phyloP scores from a whole-genome alignment of 2,113 vertebrate genomes.

The Chaetura pelagica region DNA sequence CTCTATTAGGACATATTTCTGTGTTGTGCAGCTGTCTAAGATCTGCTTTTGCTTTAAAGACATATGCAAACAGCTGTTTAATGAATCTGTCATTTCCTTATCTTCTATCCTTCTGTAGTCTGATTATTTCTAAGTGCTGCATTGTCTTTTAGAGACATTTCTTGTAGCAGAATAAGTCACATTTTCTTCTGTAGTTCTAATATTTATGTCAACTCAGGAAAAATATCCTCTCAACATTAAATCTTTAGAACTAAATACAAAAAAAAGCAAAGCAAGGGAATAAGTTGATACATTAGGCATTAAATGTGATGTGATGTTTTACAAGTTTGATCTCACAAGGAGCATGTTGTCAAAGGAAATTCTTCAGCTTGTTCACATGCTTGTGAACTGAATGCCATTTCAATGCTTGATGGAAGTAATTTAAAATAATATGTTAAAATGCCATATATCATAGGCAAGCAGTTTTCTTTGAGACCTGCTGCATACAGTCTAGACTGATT shows the following conservation, averaged over 20 bases:
- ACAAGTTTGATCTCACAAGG: slow-evolving; percentile 66
- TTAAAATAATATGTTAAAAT: slow-evolving; percentile 65
- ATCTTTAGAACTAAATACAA: slow-evolving; percentile 26
- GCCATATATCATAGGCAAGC: slow-evolving; percentile 31
- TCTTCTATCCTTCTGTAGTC: background rate
- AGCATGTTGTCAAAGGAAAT: slow-evolving; percentile 65
- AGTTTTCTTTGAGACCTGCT: slow-evolving; percentile 51
- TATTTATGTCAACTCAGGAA: slow-evolving; percentile 60
- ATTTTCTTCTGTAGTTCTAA: slow-evolving; percentile 50
- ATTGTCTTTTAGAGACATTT: slow-evolving; percentile 31
- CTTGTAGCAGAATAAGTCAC: slow-evolving; percentile 30
- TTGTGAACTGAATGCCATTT: slow-evolving; percentile 53
- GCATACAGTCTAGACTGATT: slow-evolving; percentile 46
- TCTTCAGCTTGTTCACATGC: slow-evolving; percentile 54
- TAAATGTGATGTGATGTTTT: slow-evolving; percentile 65
- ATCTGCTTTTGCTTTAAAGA: slow-evolving; percentile 39
- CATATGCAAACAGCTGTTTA: slow-evolving; percentile 62
- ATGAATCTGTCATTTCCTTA: slow-evolving; percentile 57
- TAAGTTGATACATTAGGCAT: slow-evolving; percentile 57
- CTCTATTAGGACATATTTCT: slow-evolving; percentile 2
- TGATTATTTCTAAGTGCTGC: slow-evolving; percentile 43
- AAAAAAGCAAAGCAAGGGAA: background rate
- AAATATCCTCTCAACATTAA: slow-evolving; percentile 56
- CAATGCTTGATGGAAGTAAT: slow-evolving; percentile 63
- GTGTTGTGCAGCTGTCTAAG: slow-evolving; percentile 42